Evolutionary conservation across 1,140 invertebrate genomes (phyloP), one percentile per base, ranked within the genome.

Genomic region (Drosophila bocki): DNA sequence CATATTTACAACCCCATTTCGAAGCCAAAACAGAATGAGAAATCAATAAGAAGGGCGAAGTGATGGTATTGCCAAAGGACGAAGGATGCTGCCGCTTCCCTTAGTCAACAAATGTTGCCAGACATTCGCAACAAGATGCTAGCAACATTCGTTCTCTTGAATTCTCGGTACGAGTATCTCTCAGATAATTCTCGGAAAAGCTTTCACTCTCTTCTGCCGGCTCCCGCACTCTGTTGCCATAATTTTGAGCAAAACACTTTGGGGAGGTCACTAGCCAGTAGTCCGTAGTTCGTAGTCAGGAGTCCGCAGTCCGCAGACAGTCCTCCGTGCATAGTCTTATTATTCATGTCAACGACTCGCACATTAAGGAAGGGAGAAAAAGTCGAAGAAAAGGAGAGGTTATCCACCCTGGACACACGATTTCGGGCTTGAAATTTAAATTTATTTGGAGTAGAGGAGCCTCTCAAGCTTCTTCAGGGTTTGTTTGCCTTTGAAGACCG

Each of bases 271-370:
- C 56, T 58, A 60, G 54, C 26, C 59, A 39, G 47, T 15, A 11
- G 33, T 7, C 54, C 53, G 0, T 22, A 54, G 63, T 29, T 32
- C 58, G 22, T 35, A 37, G 47, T n/a, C 47, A 26, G 37, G n/a
- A 56, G 64, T 35, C 69, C 67, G 35, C 17, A n/a, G 35, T 71
- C 37, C 29, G 64, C n/a, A 51, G 54, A 60, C 50, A 59, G 41
- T 53, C 74, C 41, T 67, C 11, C 37, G 61, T 69, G n/a, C 62
- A 45, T 67, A 42, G 37, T 76, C 62, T 56, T 76, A 60, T 60
- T 76, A 76, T 68, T 68, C 74, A 76, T 77, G 72, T 77, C 72
- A 77, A 77, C 62, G 48, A 76, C 56, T 59, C 35, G 37, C 63
- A 65, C 74, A 58, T 76, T 70, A 32, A 37, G 9, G 26, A 53